Base-by-base conservation (phyloP, 1,140 invertebrate genomes). In the Lepidostoma basale region DNA sequence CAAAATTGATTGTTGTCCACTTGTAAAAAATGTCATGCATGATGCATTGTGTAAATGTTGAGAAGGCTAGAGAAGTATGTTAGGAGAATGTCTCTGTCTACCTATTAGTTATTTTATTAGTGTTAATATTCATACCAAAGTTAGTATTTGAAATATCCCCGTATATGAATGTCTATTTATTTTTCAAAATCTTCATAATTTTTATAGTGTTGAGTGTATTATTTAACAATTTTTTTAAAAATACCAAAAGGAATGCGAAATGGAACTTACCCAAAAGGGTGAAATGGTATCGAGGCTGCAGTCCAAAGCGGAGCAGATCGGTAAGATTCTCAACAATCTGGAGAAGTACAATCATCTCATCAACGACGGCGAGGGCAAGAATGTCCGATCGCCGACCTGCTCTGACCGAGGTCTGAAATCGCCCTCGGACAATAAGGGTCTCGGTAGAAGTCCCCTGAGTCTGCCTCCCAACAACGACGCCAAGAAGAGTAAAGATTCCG, bases 241-340 rank as follows among this genome's bases (percentile, higher is more conserved):
- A n/a, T 67, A 39, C 74, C 64, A 73, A 47, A 83, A 96, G 93
- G 94, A 95, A 86, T 95, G 93, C 86, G 93, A 95, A 85, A 87
- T 89, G 83, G 94, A 95, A 83, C 86, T 95, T 78, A 94, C 92
- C 70, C 92, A 95, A 85, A 95, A 95, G 81, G 93, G 92, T 73
- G 91, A 94, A 83, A 90, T 95, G 88, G 92, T 95, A 73, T 92
- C 91, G 80, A 90, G 92, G 68, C 89, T 95, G 71, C 93, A 95
- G 80, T 90, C 88, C 73, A 95, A 95, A 85, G 93, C 93, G 72
- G 89, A 89, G 81, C 92, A 95, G 81, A 95, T 95, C 79, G 93
- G 92, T 80, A 91, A 92, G 83, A 90, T 95, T 77, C 87, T 95
- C 74, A 90, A 90, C 83, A 94, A 93, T 81, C 86, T 96, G 75